Conservation (phyloP, 2,888 invertebrate species). For the Willowsia nigromaculata region DNA sequence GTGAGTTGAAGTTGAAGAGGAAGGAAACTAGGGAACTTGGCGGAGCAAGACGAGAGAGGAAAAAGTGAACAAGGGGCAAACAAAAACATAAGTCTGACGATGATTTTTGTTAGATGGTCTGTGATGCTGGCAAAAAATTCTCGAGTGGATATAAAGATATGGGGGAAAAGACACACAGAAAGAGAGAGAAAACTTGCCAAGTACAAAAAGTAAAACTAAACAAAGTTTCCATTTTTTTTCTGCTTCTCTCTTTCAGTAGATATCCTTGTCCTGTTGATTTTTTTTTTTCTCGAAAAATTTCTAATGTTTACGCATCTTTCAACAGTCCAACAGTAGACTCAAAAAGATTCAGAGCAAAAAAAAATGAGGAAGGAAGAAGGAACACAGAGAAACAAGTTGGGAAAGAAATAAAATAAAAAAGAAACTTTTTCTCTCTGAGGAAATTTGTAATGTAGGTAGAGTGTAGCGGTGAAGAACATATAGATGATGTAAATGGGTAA, state of each 20-base stretch:
- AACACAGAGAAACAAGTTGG: constrained; percentile 33
- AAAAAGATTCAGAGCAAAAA: constrained; percentile 16
- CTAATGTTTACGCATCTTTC: constrained; percentile 41
- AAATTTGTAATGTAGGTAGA: background rate
- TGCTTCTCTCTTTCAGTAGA: background rate
- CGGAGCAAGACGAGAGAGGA: background rate
- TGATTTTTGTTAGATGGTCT: constrained; percentile 5
- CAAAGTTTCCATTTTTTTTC: constrained; percentile 18
- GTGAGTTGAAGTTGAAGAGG: background rate
- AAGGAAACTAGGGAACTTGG: constrained; percentile 22
- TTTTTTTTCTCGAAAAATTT: background rate
- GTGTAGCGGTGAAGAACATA: background rate
- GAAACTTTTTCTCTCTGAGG: background rate
- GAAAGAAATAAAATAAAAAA: constrained; percentile 24
- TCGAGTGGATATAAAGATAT: background rate
- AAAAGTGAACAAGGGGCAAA: constrained; percentile 27
- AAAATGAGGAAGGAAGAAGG: constrained; percentile 31
- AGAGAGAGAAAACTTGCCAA: constrained; percentile 3
- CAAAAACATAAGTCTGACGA: constrained; percentile 5
- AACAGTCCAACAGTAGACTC: background rate
- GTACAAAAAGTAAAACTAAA: background rate
- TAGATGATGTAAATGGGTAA: constrained; percentile 36
- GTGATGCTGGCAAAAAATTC: background rate
- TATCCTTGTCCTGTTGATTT: background rate
- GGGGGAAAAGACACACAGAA: background rate